Evolutionary conservation across 2,888 invertebrate species (phyloP).

Genomic region (Lasioglossum pauxillum): DNA sequence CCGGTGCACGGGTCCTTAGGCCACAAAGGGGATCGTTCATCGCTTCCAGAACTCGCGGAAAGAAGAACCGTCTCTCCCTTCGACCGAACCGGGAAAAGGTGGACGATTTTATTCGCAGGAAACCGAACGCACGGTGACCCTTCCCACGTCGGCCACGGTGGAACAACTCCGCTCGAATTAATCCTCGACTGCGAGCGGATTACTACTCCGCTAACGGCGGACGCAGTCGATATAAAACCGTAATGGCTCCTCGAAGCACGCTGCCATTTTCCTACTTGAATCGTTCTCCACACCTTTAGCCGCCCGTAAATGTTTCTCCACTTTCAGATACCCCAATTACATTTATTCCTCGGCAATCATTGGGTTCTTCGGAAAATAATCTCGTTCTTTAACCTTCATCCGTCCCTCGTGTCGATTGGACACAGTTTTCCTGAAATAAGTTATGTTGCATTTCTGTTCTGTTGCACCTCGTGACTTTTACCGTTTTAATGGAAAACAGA

Average conservation of each 20-base stretch:
- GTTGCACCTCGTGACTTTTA: too few relatives aligned
- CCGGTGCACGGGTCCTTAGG: conserved; percentile 25
- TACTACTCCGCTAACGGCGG: background rate
- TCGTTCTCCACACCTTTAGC: background rate
- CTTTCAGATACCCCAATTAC: background rate
- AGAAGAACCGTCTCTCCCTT: conserved; percentile 33
- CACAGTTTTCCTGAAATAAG: too few relatives aligned
- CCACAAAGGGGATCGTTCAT: conserved; percentile 75
- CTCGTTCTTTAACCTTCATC: too few relatives aligned
- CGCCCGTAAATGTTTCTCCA: background rate
- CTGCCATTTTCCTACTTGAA: background rate
- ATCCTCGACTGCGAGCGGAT: background rate
- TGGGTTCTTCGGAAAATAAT: too few relatives aligned
- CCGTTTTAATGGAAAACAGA: too few relatives aligned
- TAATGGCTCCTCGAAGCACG: background rate
- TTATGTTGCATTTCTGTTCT: too few relatives aligned
- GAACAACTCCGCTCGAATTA: background rate
- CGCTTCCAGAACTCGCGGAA: conserved; percentile 70
- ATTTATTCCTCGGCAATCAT: background rate
- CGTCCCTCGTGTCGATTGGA: too few relatives aligned
- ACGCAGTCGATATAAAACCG: background rate
- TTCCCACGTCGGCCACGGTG: background rate
- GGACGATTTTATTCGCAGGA: conserved; percentile 22
- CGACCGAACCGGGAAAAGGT: conserved; percentile 16
- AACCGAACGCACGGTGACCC: background rate